These are phyloP conservation scores for Sebastes aleutianus DNA, from an alignment of 2,797 vertebrate species.

Conservation along the genomic window DNA sequence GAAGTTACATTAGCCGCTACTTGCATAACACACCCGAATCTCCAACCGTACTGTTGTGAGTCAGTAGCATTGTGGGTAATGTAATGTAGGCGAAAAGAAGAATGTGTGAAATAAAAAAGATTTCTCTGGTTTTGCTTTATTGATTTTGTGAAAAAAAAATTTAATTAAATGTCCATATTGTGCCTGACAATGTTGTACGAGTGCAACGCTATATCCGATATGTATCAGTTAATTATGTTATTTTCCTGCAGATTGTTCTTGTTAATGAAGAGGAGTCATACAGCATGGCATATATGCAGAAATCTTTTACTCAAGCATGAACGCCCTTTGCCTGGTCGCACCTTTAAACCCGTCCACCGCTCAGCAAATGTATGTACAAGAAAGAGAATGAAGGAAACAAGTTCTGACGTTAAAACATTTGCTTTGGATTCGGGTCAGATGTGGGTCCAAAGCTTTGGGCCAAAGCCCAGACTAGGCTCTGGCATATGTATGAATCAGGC, in stretches of 20 bases:
- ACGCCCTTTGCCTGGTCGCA: background rate
- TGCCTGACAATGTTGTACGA: background rate
- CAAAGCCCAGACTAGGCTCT: background rate
- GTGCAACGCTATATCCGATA: background rate
- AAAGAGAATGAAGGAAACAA: background rate
- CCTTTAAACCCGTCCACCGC: background rate
- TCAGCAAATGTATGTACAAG: background rate
- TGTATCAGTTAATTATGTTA: background rate
- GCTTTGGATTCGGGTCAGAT: background rate
- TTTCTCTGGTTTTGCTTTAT: too few species aligned
- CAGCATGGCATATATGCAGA: background rate
- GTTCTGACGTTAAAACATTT: background rate
- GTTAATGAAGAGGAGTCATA: background rate
- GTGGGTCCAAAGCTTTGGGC: background rate
- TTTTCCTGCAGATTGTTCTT: background rate
- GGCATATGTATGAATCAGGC: background rate
- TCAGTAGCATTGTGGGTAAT: background rate
- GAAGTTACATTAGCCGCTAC: too few species aligned
- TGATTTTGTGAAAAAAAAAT: too few species aligned
- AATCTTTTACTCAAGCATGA: background rate
- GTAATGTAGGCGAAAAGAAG: too few species aligned
- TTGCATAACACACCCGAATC: background rate
- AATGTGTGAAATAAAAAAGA: too few species aligned
- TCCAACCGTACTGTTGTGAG: background rate
- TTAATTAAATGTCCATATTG: too few species aligned